A percentile compares a stretch with the other conserved stretches of the same genome.
These are phyloP conservation scores for Cydia strobilella DNA, from an alignment of 1,140 invertebrate species.

Conservation along the genomic window DNA sequence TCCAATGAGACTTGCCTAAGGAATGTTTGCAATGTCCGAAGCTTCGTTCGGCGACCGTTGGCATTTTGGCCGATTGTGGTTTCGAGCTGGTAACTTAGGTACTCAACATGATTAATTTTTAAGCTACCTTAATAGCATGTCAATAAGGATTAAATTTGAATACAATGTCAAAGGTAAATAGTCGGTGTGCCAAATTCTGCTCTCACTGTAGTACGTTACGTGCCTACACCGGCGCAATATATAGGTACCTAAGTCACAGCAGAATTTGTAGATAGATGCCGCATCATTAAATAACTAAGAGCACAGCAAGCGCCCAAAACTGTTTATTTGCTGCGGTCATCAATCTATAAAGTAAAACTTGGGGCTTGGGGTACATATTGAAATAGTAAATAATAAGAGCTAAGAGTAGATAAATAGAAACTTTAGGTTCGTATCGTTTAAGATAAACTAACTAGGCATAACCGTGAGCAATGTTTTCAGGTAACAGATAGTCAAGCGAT, in stretches of 20 bases:
- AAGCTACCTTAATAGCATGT: neutral
- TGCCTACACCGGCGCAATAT: neutral
- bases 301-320: neutral
- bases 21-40: conserved; percentile 54
- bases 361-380: neutral
- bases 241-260: neutral
- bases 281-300: neutral
- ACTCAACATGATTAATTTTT: neutral
- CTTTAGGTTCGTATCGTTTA: too few species aligned
- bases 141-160: neutral
- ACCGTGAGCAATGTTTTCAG: too few species aligned
- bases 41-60: conserved; percentile 49
- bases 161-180: neutral
- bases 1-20: conserved; percentile 50
- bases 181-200: neutral
- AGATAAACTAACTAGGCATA: too few species aligned
- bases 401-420: too few species aligned
- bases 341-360: neutral
- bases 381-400: too few species aligned
- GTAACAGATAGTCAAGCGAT: too few species aligned
- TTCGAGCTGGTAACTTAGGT: neutral
- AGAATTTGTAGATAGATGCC: neutral
- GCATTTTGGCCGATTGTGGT: conserved; percentile 44
- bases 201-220: neutral
- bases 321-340: neutral